Evolutionary conservation across 2,113 vertebrate genomes (phyloP).

Genomic region (Indicator maculatus): DNA sequence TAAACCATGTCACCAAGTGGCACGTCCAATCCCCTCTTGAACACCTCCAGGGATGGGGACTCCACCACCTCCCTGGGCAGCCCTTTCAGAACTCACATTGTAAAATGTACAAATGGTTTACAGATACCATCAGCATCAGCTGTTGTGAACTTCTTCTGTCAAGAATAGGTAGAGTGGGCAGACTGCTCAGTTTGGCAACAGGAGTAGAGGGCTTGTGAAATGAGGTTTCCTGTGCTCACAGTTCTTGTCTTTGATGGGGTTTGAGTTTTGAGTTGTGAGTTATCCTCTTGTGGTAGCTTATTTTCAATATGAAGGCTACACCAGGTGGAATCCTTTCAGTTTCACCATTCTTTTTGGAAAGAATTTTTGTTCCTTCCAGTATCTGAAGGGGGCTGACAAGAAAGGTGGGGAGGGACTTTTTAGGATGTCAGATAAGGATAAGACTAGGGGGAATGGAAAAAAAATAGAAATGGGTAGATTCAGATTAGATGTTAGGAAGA

Average conservation of each 20-base stretch:
- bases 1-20: too few relatives aligned
- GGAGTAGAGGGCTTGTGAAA: neutral
- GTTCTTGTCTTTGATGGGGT: neutral
- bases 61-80: neutral
- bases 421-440: too few relatives aligned
- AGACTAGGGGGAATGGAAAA: too few relatives aligned
- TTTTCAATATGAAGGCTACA: neutral
- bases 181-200: neutral
- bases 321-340: neutral
- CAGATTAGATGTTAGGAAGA: too few relatives aligned
- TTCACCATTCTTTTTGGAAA: neutral
- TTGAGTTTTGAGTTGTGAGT: neutral
- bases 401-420: too few relatives aligned
- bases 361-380: too few relatives aligned
- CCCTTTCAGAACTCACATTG: neutral
- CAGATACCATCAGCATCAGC: conserved; percentile 32
- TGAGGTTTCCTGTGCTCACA: neutral
- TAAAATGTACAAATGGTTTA: neutral
- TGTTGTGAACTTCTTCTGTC: conserved; percentile 11
- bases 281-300: neutral
- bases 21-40: too few relatives aligned
- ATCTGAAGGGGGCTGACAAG: too few relatives aligned
- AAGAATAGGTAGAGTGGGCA: neutral
- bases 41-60: too few relatives aligned
- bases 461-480: too few relatives aligned